A percentile compares a stretch with the other conserved stretches of the same genome.
Evolutionary conservation across 2,113 vertebrate species (phyloP).

Genomic region (Hipposideros armiger): DNA sequence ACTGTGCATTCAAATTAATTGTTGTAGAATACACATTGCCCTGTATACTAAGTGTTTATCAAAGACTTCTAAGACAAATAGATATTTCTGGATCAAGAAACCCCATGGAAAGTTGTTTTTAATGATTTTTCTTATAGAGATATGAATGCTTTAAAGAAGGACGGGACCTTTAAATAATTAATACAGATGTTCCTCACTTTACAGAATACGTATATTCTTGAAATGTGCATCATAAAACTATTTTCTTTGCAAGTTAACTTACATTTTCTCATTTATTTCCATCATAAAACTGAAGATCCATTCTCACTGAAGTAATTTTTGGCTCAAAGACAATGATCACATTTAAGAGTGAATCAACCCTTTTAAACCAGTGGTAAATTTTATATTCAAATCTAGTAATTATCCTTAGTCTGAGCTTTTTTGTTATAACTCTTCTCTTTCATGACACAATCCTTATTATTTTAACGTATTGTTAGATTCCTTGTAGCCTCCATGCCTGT

Average conservation of each 20-base stretch:
- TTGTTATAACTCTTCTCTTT: conserved; percentile 22
- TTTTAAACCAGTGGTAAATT: conserved; percentile 75
- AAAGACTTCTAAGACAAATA: conserved; percentile 51
- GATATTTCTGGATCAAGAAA: conserved; percentile 28
- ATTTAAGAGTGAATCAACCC: conserved; percentile 81
- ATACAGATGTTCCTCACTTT: conserved; percentile 39
- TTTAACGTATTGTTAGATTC: not conserved
- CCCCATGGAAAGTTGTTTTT: not conserved
- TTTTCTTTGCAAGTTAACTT: conserved; percentile 67
- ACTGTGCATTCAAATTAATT: conserved; percentile 48
- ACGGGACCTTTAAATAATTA: conserved; percentile 62
- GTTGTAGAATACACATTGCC: conserved; percentile 7
- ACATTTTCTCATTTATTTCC: conserved; percentile 75
- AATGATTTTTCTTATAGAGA: not conserved
- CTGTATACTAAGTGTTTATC: conserved; percentile 45
- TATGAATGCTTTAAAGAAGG: conserved; percentile 56
- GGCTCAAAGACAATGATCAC: conserved; percentile 77
- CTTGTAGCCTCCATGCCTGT: not conserved
- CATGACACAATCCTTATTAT: not conserved
- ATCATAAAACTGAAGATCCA: conserved; percentile 70
- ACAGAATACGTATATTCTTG: not conserved
- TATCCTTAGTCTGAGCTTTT: conserved; percentile 54
- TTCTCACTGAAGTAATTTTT: conserved; percentile 78
- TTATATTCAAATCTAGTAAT: conserved; percentile 73
- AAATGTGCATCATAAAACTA: conserved; percentile 51